phyloP scores from a whole-genome alignment of 2,888 invertebrate genomes.

The Melipona beecheii region DNA sequence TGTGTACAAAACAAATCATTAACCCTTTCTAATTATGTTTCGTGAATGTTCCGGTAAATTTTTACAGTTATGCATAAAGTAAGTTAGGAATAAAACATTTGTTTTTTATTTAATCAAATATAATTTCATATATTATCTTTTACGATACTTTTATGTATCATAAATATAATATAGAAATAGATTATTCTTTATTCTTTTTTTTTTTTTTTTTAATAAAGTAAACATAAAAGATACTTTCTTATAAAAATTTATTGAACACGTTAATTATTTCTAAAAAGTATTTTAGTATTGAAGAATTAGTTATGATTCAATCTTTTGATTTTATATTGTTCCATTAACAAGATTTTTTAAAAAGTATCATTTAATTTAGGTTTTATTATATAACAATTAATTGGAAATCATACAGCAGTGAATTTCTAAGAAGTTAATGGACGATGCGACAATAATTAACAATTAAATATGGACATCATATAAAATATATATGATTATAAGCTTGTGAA shows the following conservation, averaged over 20 bases:
- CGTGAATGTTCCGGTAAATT: not conserved
- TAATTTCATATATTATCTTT: no score
- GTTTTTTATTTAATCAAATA: no score
- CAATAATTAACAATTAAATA: slow-evolving; percentile 36
- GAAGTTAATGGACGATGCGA: not conserved
- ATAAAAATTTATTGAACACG: not conserved
- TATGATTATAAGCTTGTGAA: slow-evolving; percentile 35
- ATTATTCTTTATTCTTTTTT: not conserved
- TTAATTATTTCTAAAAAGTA: not conserved
- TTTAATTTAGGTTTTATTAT: not conserved
- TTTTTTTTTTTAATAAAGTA: not conserved
- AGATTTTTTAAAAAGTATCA: not conserved
- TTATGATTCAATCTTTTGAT: not conserved
- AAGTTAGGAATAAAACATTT: no score
- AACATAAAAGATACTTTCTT: not conserved
- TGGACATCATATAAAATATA: slow-evolving; percentile 11
- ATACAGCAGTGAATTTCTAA: not conserved
- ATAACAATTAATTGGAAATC: slow-evolving; percentile 5
- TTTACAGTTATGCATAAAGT: not conserved
- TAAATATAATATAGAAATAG: not conserved
- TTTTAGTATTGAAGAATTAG: not conserved
- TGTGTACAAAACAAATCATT: slow-evolving; percentile 18
- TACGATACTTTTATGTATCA: not conserved
- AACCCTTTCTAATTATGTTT: slow-evolving; percentile 29
- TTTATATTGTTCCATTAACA: not conserved